These are phyloP conservation scores for Agrilus mali DNA, from an alignment of 2,888 invertebrate species.

Conservation along the genomic window DNA sequence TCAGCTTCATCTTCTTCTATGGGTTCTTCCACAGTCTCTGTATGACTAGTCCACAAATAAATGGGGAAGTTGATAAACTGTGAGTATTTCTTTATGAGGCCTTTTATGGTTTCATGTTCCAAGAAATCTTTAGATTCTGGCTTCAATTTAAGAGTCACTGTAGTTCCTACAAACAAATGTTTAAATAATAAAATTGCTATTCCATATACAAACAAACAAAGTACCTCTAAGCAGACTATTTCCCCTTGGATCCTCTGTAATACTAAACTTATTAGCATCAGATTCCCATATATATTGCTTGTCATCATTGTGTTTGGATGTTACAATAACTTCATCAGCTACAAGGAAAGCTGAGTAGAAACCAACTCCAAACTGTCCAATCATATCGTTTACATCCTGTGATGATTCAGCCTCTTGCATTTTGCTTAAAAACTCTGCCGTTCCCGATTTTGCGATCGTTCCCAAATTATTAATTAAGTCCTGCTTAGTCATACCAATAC, in stretches of 20 bases:
- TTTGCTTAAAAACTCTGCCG: constrained; percentile 88
- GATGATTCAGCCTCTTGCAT: constrained; percentile 58
- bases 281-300: constrained; percentile 97
- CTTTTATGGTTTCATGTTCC: constrained; percentile 81
- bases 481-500: constrained; percentile 92
- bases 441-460: constrained; percentile 96
- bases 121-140: constrained; percentile 95
- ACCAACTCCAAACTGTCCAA: constrained; percentile 99
- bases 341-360: constrained; percentile 97
- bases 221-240: constrained; percentile 70
- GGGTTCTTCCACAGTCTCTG: constrained; percentile 63
- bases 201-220: background rate
- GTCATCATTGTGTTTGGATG: constrained; percentile 89
- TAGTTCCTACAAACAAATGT: constrained; percentile 20
- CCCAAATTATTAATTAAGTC: constrained; percentile 94
- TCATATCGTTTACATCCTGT: constrained; percentile 89
- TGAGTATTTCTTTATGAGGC: constrained; percentile 92
- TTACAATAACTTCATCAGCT: constrained; percentile 91
- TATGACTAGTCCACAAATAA: constrained; percentile 72
- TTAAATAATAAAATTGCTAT: background rate
- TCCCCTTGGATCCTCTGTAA: constrained; percentile 89
- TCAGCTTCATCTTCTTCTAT: constrained; percentile 39
- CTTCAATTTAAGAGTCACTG: constrained; percentile 73
- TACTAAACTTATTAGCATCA: constrained; percentile 79
- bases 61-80: constrained; percentile 99